phyloP scores from a whole-genome alignment of 1,140 invertebrate species.

The Helicorthomorpha holstii region DNA sequence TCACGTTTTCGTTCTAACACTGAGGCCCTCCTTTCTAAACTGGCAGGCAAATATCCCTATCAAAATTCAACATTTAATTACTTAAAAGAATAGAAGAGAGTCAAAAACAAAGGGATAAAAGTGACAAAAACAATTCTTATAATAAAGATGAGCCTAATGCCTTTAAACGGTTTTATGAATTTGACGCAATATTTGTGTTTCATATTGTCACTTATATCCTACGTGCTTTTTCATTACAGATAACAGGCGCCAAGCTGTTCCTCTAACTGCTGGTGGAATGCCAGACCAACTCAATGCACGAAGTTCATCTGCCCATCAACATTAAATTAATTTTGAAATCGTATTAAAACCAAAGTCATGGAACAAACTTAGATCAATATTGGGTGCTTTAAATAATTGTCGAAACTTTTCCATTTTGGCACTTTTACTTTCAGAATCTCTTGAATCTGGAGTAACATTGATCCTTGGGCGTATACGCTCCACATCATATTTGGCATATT shows the following conservation, averaged over 20 bases:
- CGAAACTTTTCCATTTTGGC: constrained; percentile 70
- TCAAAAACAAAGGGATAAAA: too few species aligned
- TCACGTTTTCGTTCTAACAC: constrained; percentile 76
- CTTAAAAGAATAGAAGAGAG: too few species aligned
- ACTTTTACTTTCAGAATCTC: constrained; percentile 11
- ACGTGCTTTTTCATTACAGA: constrained; percentile 33
- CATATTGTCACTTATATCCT: not conserved
- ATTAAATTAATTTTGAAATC: not conserved
- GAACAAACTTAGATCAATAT: constrained; percentile 46
- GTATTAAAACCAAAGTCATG: not conserved
- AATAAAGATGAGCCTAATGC: too few species aligned
- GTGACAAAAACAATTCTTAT: too few species aligned
- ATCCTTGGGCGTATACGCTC: constrained; percentile 18
- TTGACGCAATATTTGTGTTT: too few species aligned
- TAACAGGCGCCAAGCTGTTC: constrained; percentile 53
- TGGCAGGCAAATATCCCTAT: constrained; percentile 85
- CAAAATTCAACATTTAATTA: too few species aligned
- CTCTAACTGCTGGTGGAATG: constrained; percentile 65
- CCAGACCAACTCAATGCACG: constrained; percentile 89
- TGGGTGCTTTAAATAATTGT: constrained; percentile 46
- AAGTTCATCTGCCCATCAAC: constrained; percentile 42
- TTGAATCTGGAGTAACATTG: constrained; percentile 14
- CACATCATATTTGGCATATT: constrained; percentile 15
- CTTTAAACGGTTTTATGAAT: too few species aligned
- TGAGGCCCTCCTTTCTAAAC: constrained; percentile 60